Evolutionary conservation across 2,888 invertebrate species (phyloP), one percentile per base, ranked within the genome.

Genomic region (Drosophila multiciliata): DNA sequence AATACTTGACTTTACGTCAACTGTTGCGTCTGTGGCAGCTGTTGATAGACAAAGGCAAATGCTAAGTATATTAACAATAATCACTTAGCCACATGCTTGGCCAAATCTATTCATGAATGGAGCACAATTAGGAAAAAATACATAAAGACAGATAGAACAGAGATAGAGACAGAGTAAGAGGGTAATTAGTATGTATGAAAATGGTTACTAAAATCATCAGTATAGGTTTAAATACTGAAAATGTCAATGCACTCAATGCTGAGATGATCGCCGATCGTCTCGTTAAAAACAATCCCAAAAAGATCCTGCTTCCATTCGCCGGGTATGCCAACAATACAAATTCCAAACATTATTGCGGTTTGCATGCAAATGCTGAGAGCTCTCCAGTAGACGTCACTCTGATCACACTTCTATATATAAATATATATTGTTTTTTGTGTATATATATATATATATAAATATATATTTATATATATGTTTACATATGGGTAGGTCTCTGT

Each of bases 261-360:
- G 12, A 20, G 7, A 52, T 15, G 12, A 53, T 20, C 32, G 48
- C 1, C 12, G 33, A 29, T 29, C 29, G 35, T 60, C 52, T 45
- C 35, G 23, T 20, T 12, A 1, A 20, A 20, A 20, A 42, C 11
- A 20, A 42, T 11, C 20, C 20, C 42, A 12, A 20, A 61, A 70
- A 70, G 50, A 70, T 70, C 32, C 61, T 61, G 42, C 12, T 36
- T 26, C 20, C 69, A 54, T 45, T 38, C 32, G 35, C 7, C 23
- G 35, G 29, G 53, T n/a, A 36, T 38, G 40, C 29, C 68, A 50
- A 63, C 65, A 74, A 78, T 66, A 66, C 32, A 73, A 76, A 78
- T 77, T 79, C 77, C 75, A 80, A 71, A 73, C 74, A 73, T 68
- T 67, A 60, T 53, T 63, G 74, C 57, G 48, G 64, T 40, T 50